Evolutionary conservation across 1,140 invertebrate species (phyloP).

Genomic region (Panonychus citri): DNA sequence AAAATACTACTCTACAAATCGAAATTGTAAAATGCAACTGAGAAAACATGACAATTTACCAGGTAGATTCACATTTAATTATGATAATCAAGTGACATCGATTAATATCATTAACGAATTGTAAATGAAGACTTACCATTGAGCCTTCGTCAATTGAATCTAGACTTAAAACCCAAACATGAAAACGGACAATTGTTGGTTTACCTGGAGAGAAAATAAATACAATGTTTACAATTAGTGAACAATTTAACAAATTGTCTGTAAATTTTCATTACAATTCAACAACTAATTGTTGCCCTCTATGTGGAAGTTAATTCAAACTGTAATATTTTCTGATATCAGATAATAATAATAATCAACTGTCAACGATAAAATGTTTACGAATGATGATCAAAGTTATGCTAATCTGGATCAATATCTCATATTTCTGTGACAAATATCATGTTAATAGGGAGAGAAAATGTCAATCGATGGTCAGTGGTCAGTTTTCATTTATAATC

Average conservation of each 20-base stretch:
- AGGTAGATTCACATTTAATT: no score
- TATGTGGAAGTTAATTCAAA: neutral
- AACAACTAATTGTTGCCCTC: neutral
- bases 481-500: no score
- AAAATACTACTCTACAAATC: no score
- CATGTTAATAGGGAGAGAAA: no score
- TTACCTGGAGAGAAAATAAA: neutral
- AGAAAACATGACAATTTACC: no score
- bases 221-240: neutral
- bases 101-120: no score
- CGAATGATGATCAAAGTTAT: neutral
- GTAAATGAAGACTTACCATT: constrained; percentile 47
- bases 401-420: no score
- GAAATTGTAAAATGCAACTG: no score
- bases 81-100: no score
- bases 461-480: no score
- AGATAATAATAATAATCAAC: neutral
- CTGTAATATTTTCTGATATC: neutral
- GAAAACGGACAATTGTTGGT: constrained; percentile 62
- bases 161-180: constrained; percentile 72
- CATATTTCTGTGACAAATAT: no score
- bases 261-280: neutral
- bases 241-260: neutral
- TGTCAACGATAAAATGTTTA: no score
- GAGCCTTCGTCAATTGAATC: constrained; percentile 78